Conservation (phyloP, 2,797 vertebrate genomes). For the Cebuella pygmaea region DNA sequence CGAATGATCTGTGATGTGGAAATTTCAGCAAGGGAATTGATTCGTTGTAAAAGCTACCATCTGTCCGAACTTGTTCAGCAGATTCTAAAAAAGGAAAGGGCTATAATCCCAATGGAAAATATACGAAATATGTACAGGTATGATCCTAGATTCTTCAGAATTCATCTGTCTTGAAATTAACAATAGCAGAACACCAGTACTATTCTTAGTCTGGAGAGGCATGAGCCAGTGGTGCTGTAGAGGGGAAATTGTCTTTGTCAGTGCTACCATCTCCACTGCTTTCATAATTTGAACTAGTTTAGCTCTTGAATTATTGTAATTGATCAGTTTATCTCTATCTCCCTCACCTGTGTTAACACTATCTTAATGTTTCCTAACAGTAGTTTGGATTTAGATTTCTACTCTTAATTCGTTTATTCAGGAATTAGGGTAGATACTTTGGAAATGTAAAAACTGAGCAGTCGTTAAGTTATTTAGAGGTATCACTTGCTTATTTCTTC, state of each 20-base stretch:
- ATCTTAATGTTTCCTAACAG: constrained; percentile 41
- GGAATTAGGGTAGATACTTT: constrained; percentile 51
- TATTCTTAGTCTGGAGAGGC: neutral
- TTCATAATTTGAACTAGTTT: constrained; percentile 37
- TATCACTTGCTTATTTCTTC: constrained; percentile 38
- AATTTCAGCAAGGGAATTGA: constrained; percentile 97
- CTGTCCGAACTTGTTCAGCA: constrained; percentile 93
- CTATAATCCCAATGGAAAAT: constrained; percentile 89
- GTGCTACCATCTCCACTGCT: neutral
- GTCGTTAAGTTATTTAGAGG: constrained; percentile 43
- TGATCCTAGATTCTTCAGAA: constrained; percentile 20
- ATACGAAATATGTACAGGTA: constrained; percentile 94
- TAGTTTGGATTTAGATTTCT: constrained; percentile 56
- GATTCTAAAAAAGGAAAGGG: constrained; percentile 92
- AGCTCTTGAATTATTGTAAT: constrained; percentile 33
- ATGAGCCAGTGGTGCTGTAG: neutral
- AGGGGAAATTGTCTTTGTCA: neutral
- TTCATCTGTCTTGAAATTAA: constrained; percentile 53
- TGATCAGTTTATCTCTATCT: neutral
- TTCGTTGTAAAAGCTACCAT: constrained; percentile 98
- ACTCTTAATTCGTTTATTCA: constrained; percentile 20
- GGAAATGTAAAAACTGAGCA: constrained; percentile 44
- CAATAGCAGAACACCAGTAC: neutral
- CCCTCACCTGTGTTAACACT: neutral
- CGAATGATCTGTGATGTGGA: constrained; percentile 97